Evolutionary conservation across 2,113 vertebrate species (phyloP).

Genomic region (Panurus biarmicus): DNA sequence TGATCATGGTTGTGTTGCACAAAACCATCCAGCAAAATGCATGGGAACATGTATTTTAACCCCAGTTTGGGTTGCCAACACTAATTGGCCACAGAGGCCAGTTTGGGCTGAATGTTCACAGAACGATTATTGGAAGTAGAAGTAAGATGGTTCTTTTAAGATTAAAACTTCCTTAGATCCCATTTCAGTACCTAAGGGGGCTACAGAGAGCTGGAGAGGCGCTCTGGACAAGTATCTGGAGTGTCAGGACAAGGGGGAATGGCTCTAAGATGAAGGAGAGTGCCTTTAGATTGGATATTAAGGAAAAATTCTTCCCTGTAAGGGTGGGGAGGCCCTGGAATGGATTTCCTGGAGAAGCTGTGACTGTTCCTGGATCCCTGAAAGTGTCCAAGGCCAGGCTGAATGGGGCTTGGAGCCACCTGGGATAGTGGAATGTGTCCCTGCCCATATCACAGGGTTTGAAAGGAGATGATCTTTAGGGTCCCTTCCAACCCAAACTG

Average conservation of each 20-base stretch:
- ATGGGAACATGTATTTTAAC: too few relatives aligned
- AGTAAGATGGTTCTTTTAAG: too few relatives aligned
- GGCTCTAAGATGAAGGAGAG: background rate
- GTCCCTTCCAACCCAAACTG: background rate
- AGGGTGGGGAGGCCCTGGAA: background rate
- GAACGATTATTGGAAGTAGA: too few relatives aligned
- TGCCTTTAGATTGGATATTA: background rate
- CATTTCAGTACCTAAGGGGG: too few relatives aligned
- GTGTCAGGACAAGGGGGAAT: background rate
- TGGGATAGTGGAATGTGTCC: rapidly evolving
- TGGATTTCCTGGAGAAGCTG: background rate
- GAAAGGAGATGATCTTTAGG: too few relatives aligned
- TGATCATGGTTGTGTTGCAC: too few relatives aligned
- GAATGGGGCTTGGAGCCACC: rapidly evolving
- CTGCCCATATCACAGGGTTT: background rate
- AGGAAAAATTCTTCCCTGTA: background rate
- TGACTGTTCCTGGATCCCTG: background rate
- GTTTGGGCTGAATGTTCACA: too few relatives aligned
- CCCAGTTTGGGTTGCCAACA: too few relatives aligned
- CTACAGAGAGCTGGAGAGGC: background rate
- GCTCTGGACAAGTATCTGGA: background rate
- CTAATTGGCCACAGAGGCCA: too few relatives aligned
- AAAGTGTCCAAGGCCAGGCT: background rate
- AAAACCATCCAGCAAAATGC: too few relatives aligned
- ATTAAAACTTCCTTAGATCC: too few relatives aligned